Evolutionary conservation across 1,140 invertebrate genomes (phyloP), one percentile per base, ranked within the genome.

Genomic region (Holotrichia oblita): DNA sequence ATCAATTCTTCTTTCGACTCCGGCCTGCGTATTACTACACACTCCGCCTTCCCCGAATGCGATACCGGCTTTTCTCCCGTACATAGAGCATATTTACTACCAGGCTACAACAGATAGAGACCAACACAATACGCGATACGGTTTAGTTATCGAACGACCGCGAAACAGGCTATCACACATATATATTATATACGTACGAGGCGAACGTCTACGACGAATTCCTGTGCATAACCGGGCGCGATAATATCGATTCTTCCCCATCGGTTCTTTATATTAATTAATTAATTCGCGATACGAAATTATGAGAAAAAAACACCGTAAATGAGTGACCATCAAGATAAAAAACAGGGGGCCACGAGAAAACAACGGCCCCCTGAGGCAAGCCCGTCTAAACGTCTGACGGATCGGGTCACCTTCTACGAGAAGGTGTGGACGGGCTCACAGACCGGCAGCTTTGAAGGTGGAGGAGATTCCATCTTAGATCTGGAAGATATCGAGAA

Each of bases 341-440:
- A 69, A 20, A 27, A 78, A 41, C 81, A 79, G 42, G 78, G 75
- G 77, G 69, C 64, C 14, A 79, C 74, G 27, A 79, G 77, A 34
- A 81, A 80, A 87, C 87, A 78, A 87, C 85, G 17, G 80, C 77
- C 41, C 79, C 83, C 79, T 55, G 82, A 84, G 14, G n/a, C 12
- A 2, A 80, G 82, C 17, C 83, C 84, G 80, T 77, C 76, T 1
- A 86, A 86, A 83, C 87, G 91, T 59, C 88, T 94, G 12, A 88
- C 90, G 59, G 92, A 94, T 81, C 90, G 91, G 82, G 93, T 95
- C 77, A 91, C 88, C 75, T 94, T 94, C 85, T 95, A 93, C 86
- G 94, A 95, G 82, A 92, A 93, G 86, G 89, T 94, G 22, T 94
- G 93, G 92, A 89, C 90, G 24, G 90, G 91, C 20, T 27, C 73